Percentiles rank a stretch among this genome's conserved stretches.
These are phyloP conservation scores for Syrmaticus mikado DNA, from an alignment of 2,113 vertebrate species.

Conservation along the genomic window DNA sequence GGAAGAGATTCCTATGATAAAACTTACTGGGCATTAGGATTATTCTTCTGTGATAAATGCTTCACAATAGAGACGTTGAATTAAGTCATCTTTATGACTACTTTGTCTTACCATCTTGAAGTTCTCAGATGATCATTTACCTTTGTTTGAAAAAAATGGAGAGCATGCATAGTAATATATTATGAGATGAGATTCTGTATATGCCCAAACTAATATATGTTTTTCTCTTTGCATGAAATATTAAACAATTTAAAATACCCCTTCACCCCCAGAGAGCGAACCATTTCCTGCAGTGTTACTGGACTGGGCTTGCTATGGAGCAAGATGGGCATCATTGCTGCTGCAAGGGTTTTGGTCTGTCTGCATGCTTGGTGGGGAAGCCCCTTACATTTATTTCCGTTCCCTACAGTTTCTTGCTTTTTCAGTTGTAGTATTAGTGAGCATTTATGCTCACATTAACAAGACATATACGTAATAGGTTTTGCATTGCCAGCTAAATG, in stretches of 20 bases:
- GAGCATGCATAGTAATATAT: not conserved
- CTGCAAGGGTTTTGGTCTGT: not conserved
- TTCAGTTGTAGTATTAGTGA: not conserved
- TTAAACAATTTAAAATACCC: not conserved
- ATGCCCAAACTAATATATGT: not conserved
- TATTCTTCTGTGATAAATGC: not conserved
- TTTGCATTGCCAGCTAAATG: not conserved
- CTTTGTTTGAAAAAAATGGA: not conserved
- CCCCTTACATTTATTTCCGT: not conserved
- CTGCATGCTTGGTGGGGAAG: not conserved
- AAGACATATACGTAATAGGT: fast-evolving
- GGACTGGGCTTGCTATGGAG: not conserved
- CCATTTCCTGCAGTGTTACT: not conserved
- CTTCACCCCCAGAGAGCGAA: not conserved
- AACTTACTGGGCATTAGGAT: not conserved
- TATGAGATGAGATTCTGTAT: not conserved
- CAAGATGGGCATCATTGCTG: not conserved
- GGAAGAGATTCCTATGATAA: not conserved
- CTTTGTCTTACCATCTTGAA: not conserved
- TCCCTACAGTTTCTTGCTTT: not conserved
- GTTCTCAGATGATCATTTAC: fast-evolving
- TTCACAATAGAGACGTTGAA: not conserved
- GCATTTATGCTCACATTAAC: not conserved
- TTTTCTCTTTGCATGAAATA: not conserved
- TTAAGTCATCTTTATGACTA: not conserved